phyloP scores from a whole-genome alignment of 2,113 vertebrate species.

The Furnarius figulus region DNA sequence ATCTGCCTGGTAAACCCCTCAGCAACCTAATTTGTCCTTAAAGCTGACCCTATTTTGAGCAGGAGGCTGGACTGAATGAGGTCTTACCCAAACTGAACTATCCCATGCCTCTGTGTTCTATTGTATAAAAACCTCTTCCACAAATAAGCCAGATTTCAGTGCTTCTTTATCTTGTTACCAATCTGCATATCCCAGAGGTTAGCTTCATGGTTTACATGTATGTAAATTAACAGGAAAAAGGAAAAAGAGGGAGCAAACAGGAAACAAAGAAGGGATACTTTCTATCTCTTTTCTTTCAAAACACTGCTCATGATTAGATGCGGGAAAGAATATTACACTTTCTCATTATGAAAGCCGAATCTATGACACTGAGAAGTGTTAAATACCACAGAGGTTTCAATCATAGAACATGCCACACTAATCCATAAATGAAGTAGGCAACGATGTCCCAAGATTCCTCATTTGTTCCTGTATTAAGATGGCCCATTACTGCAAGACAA shows the following conservation, averaged over 20 bases:
- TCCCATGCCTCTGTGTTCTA: not conserved
- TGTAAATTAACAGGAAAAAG: not conserved
- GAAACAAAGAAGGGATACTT: not conserved
- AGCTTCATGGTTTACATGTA: not conserved
- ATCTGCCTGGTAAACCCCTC: not conserved
- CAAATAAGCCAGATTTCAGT: not conserved
- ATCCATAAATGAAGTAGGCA: not conserved
- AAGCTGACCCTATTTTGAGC: not conserved
- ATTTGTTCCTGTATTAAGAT: not conserved
- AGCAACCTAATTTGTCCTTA: not conserved
- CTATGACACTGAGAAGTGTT: not conserved
- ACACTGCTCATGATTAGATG: not conserved
- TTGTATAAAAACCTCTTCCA: not conserved
- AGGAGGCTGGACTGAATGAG: not conserved
- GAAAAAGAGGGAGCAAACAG: not conserved
- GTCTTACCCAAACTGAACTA: not conserved
- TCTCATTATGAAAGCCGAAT: not conserved
- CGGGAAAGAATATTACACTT: not conserved
- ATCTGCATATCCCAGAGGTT: not conserved
- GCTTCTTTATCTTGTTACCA: not conserved
- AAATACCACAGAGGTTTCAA: not conserved
- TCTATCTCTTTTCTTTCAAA: not conserved
- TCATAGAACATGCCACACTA: not conserved
- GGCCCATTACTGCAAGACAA: not conserved
- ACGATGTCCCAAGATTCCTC: not conserved